Evolutionary conservation across 2,888 invertebrate genomes (phyloP), one percentile per base, ranked within the genome.

Genomic region (Tipula confusa): DNA sequence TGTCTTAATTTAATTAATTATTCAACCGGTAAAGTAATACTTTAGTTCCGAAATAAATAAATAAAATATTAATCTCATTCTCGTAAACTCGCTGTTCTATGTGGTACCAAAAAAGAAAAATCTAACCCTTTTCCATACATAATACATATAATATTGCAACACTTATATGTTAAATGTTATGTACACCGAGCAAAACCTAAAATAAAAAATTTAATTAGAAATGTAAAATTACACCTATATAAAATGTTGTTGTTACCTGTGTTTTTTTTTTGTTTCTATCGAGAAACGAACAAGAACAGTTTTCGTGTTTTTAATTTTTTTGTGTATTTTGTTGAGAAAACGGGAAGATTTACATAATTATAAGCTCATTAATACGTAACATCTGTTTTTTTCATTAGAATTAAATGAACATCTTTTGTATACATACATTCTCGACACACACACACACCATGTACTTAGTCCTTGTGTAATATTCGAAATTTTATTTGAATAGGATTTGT

Each of bases 301-400:
- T 64, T 24, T 24, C 24, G 7, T 64, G 24, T 64, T 24, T 24
- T 64, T 64, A n/a, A n/a, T n/a, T n/a, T n/a, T n/a, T n/a, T n/a
- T n/a, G n/a, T n/a, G n/a, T n/a, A n/a, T n/a, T n/a, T n/a, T n/a
- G n/a, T n/a, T 13, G 64, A 64, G 64, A 64, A 64, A 64, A 64
- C 64, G 24, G 64, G 64, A 64, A 64, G 64, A 64, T 64, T 64
- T 64, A 64, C 64, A 64, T 64, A 64, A 64, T 64, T 64, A 64
- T 64, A 64, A 64, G 64, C 64, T 64, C 64, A 64, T 64, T 64
- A 64, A 64, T 64, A 64, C 24, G 24, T 64, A 64, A 64, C 64
- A 64, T 18, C 64, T 64, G 64, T 64, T 64, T 64, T 64, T 24
- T 48, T 64, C 64, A 64, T 64, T 64, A 18, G 64, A 64, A 64